phyloP scores from a whole-genome alignment of 2,113 vertebrate species.

The Proteles cristata region DNA sequence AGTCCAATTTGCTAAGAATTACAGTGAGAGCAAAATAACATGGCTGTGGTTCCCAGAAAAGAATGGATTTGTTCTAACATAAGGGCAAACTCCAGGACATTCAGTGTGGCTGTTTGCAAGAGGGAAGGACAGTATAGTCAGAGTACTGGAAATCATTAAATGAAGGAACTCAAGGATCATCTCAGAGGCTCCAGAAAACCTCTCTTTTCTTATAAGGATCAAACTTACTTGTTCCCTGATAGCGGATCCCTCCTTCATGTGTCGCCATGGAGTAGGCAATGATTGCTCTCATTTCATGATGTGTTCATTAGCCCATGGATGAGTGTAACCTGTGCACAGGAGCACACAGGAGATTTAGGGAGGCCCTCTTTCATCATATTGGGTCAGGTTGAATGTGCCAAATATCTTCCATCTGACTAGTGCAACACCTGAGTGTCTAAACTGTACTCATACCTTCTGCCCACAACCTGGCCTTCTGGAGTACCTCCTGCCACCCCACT shows the following conservation, averaged over 20 bases:
- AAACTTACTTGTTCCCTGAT: background rate
- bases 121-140: background rate
- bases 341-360: background rate
- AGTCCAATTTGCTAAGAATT: background rate
- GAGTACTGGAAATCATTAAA: background rate
- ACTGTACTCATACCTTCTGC: background rate
- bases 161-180: background rate
- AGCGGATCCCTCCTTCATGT: too few relatives aligned
- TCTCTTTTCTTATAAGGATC: background rate
- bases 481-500: background rate
- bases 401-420: background rate
- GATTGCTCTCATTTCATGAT: fast-evolving
- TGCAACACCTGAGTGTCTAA: background rate
- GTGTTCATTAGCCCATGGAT: background rate
- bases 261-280: background rate
- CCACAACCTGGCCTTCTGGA: background rate
- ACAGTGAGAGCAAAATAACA: background rate
- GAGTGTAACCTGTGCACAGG: fast-evolving
- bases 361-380: background rate
- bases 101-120: background rate
- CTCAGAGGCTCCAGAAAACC: background rate
- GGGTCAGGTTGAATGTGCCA: background rate
- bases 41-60: background rate
- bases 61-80: background rate
- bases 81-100: background rate